Evolutionary conservation across 2,113 vertebrate genomes (phyloP), one percentile per base, ranked within the genome.

Genomic region (Glaucomys volans): DNA sequence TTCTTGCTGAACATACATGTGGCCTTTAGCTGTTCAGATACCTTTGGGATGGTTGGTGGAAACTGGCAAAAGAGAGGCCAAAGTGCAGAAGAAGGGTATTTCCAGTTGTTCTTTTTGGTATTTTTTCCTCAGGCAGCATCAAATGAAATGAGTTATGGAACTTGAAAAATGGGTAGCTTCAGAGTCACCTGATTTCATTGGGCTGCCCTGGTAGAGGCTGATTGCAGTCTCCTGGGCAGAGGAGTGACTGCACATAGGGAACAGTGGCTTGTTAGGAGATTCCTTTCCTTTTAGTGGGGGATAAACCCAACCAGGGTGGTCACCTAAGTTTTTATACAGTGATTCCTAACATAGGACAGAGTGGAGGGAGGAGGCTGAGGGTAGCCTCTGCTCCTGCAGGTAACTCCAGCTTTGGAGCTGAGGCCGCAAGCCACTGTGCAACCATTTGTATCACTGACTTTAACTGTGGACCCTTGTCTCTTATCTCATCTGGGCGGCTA

Each of bases 401-500:
- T 40, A 24, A 40, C 40, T n/a, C 42, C 18, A 7, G 35, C 7
- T 0, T n/a, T 37, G 20, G 64, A 37, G 35, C 54, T 42, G 52
- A 79, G 79, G 42, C 1, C 5, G 30, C 10, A 6, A 67, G 77
- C 17, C 6, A 2, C 86, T 5, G 22, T 14, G 8, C 30, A 8
- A 5, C 30, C n/a, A 2, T 59, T 12, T 22, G 28, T 2, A 16
- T 28, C 66, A 14, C 4, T 69, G 85, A 71, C 57, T 24, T 71
- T 92, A 26, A 91, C 82, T 1, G 1, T 37, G 67, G 50, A 26
- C 64, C 32, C 85, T 28, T n/a, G 7, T 54, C 72, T 92, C 87
- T 71, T n/a, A 4, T 8, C 66, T 64, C 0, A 0, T 54, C n/a
- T 80, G 24, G n/a, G 44, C 20, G 54, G 18, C 32, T 14, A 0